Evolutionary conservation across 2,113 vertebrate species (phyloP), one percentile per base, ranked within the genome.

Genomic region (Pelusios castaneus): DNA sequence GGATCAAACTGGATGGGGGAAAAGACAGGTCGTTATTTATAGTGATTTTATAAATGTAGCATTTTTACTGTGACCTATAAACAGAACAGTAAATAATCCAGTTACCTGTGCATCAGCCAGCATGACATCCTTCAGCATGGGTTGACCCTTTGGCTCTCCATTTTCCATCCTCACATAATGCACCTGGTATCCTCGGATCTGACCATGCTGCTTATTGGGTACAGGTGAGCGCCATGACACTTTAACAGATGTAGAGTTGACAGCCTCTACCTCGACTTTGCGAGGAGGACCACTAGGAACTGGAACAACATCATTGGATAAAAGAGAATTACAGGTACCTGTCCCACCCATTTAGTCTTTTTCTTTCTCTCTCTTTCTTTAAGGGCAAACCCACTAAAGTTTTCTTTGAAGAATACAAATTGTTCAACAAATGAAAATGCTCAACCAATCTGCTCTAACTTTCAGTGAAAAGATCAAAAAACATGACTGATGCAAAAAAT

Each of bases 241-340:
- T 98, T 99, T 99, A 98, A 99, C 99, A 98, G 99, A 99, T 96
- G 99, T 98, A 94, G 99, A 99, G 99, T 99, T 99, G 99, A 99
- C 98, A 99, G 99, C 99, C 98, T 99, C 99, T 96, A 99, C 99
- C 99, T 99, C 99, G 98, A 99, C 99, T 99, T 99, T 99, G 97
- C 99, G 99, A 99, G 99, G 99, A 98, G 99, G 99, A 98, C 99
- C 99, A 95, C 99, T 99, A 98, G 99, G 99, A 99, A 99, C 99
- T 99, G 99, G 99, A 99, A 99, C 98, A 99, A 99, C 98, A 99
- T 98, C 99, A 99, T 99, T 97, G 99, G 98, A 99, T 98, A 99
- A 98, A 99, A 99, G 95, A 99, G 98, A 98, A 99, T 99, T 98
- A 99, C 98, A 99, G 98, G 97, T 97, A 98, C 97, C 94, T 97